A percentile compares a stretch with the other conserved stretches of the same genome.
These are phyloP conservation scores for Operophtera brumata DNA, from an alignment of 2,888 invertebrate genomes.

Conservation along the genomic window DNA sequence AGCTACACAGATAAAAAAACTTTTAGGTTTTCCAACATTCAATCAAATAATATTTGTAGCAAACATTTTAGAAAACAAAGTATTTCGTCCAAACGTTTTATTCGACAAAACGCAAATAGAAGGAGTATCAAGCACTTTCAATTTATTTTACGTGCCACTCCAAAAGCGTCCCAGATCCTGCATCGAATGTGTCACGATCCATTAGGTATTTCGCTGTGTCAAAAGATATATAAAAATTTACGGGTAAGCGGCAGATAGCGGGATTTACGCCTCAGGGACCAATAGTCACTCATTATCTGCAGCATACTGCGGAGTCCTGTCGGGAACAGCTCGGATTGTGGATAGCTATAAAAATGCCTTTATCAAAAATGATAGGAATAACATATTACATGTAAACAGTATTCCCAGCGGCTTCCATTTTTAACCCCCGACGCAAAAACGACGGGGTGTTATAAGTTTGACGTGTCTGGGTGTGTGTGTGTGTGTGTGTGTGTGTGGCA, in stretches of 20 bases:
- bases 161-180: constrained; percentile 19
- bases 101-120: constrained; percentile 4
- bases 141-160: constrained; percentile 19
- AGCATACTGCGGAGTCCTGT: constrained; percentile 25
- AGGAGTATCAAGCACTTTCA: constrained; percentile 21
- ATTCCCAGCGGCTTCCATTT: too few species aligned
- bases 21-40: neutral
- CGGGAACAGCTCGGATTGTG: constrained; percentile 9
- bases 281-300: constrained; percentile 47
- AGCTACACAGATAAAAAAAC: too few species aligned
- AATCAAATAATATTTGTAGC: neutral
- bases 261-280: constrained; percentile 40
- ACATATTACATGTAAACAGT: neutral
- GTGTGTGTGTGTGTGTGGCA: too few species aligned
- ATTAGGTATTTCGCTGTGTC: constrained; percentile 31
- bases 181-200: constrained; percentile 24
- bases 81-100: too few species aligned
- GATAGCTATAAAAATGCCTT: constrained; percentile 8
- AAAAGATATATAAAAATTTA: constrained; percentile 32
- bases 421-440: too few species aligned
- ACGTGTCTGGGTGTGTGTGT: too few species aligned
- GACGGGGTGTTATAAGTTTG: too few species aligned
- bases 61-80: neutral
- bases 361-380: constrained; percentile 4
- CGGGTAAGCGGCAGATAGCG: constrained; percentile 29